phyloP scores from a whole-genome alignment of 2,113 vertebrate genomes.

The Microcebus ravelobensis region DNA sequence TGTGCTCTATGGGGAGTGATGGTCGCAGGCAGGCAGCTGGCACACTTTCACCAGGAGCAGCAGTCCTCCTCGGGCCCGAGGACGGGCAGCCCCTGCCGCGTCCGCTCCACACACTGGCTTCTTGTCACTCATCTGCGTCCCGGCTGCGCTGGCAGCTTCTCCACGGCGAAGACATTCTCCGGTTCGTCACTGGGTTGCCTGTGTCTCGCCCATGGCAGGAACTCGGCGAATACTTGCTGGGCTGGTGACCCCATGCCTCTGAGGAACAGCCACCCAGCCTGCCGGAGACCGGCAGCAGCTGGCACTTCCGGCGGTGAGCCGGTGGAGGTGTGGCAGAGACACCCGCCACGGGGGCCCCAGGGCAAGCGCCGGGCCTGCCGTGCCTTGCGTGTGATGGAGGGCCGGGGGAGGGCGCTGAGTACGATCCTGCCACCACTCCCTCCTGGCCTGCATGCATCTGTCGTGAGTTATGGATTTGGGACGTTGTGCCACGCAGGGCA shows the following conservation, averaged over 20 bases:
- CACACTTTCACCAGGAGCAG: neutral
- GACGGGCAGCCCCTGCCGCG: neutral
- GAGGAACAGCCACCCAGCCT: neutral
- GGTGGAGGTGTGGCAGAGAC: neutral
- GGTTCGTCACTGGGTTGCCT: neutral
- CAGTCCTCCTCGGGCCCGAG: fast-evolving
- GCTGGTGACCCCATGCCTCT: neutral
- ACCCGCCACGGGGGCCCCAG: neutral
- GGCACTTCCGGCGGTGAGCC: neutral
- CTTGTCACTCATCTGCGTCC: neutral
- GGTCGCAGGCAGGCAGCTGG: neutral
- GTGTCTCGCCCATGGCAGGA: fast-evolving
- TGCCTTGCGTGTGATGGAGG: neutral
- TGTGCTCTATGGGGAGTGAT: neutral
- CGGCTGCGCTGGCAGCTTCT: neutral
- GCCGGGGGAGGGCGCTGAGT: neutral
- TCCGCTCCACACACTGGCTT: fast-evolving
- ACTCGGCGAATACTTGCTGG: neutral
- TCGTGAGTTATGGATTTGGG: slow-evolving; percentile 6
- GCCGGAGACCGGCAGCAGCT: neutral
- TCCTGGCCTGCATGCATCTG: neutral
- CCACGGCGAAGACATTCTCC: neutral
- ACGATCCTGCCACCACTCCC: neutral
- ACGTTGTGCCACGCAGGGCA: neutral
- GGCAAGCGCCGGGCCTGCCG: neutral